phyloP scores from a whole-genome alignment of 2,797 vertebrate species.

The Molossus alvarezi region DNA sequence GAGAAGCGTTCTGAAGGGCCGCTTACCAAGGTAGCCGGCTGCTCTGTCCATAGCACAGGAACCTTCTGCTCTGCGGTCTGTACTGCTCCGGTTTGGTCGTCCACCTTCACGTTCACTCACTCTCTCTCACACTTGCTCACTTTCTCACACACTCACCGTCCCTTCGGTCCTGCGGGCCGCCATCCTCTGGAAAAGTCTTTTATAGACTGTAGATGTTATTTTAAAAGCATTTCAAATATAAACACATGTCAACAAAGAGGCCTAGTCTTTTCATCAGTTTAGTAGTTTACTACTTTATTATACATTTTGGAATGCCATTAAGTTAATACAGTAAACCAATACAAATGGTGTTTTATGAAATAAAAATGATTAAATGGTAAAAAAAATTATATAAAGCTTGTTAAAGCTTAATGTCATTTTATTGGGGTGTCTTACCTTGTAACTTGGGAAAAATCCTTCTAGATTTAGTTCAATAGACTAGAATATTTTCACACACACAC shows the following conservation, averaged over 20 bases:
- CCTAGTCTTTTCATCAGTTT: neutral
- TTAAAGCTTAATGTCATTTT: neutral
- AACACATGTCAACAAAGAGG: neutral
- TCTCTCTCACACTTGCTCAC: too few species aligned
- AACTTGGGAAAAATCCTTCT: neutral
- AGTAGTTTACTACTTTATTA: neutral
- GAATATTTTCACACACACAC: neutral
- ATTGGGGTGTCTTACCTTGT: neutral
- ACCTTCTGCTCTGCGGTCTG: too few species aligned
- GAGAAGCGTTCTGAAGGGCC: too few species aligned
- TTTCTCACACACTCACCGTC: too few species aligned
- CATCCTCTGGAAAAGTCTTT: too few species aligned
- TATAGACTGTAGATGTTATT: neutral
- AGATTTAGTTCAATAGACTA: conserved; percentile 41
- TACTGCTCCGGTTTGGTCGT: too few species aligned
- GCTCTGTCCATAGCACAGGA: too few species aligned
- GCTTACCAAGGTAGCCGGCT: too few species aligned
- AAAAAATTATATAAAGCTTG: neutral
- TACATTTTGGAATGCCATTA: neutral
- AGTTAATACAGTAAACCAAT: neutral
- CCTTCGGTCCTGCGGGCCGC: too few species aligned
- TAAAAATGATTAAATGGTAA: neutral
- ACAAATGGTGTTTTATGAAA: neutral
- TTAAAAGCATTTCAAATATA: conserved; percentile 32
- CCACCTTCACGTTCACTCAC: too few species aligned